Conservation (phyloP, 2,113 vertebrate genomes). For the Gymnobelideus leadbeateri region DNA sequence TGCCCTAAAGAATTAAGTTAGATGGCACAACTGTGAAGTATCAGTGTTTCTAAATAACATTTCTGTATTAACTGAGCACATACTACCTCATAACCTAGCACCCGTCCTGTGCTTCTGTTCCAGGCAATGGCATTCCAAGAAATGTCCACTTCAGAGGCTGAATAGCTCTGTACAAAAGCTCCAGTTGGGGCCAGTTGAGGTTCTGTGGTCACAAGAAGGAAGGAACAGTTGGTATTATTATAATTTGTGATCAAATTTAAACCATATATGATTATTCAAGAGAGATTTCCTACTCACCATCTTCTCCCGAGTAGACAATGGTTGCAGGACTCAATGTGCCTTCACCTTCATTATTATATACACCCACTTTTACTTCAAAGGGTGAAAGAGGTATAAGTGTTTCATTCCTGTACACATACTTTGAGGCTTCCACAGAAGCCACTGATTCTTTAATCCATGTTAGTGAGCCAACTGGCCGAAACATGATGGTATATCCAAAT, state of each 20-base stretch:
- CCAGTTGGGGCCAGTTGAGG: slow-evolving; percentile 86
- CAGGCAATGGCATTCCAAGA: slow-evolving; percentile 89
- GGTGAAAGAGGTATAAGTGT: slow-evolving; percentile 88
- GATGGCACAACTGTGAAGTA: background rate
- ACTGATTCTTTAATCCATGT: slow-evolving; percentile 90
- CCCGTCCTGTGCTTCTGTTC: slow-evolving; percentile 86
- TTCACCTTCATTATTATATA: slow-evolving; percentile 91
- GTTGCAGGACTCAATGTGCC: slow-evolving; percentile 86
- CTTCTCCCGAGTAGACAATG: slow-evolving; percentile 90
- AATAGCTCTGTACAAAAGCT: slow-evolving; percentile 84
- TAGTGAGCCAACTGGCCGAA: slow-evolving; percentile 87
- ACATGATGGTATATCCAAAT: slow-evolving; percentile 91
- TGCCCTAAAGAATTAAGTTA: background rate
- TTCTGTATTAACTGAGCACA: background rate
- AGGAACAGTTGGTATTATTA: slow-evolving; percentile 18
- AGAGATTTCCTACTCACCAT: slow-evolving; percentile 80
- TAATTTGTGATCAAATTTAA: background rate
- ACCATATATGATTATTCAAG: background rate
- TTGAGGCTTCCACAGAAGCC: slow-evolving; percentile 87
- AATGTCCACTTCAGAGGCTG: slow-evolving; percentile 89
- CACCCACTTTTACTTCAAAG: slow-evolving; percentile 92
- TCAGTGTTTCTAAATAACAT: background rate
- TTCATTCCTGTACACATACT: slow-evolving; percentile 90
- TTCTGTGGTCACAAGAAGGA: slow-evolving; percentile 81
- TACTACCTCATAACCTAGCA: slow-evolving; percentile 92